Percentiles rank a stretch among this genome's conserved stretches.
Evolutionary conservation across 2,888 invertebrate species (phyloP).

Genomic region (Phyllotreta cruciferae): DNA sequence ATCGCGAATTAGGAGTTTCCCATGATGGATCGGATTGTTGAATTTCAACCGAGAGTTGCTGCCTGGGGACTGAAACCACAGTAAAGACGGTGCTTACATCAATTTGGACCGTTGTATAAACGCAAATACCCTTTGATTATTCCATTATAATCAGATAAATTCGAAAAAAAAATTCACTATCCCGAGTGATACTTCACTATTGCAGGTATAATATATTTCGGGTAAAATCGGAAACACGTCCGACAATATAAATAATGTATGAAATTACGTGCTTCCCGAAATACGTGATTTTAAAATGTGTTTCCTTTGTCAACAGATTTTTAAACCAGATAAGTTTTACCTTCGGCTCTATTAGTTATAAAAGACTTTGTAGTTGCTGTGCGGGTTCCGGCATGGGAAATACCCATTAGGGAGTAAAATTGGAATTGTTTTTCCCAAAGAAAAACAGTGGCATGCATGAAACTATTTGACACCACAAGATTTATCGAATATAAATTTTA

Average conservation of each 20-base stretch:
- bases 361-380: slow-evolving; percentile 12
- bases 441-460: too few species aligned
- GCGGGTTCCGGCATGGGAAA: slow-evolving; percentile 26
- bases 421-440: slow-evolving; percentile 1
- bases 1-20: slow-evolving; percentile 30
- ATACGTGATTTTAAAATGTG: slow-evolving; percentile 26
- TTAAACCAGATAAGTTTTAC: slow-evolving; percentile 11
- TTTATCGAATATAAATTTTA: too few species aligned
- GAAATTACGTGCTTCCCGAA: slow-evolving; percentile 18
- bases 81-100: slow-evolving; percentile 14
- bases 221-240: slow-evolving; percentile 24
- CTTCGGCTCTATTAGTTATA: slow-evolving; percentile 20
- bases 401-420: background rate
- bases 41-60: slow-evolving; percentile 9
- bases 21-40: slow-evolving; percentile 17
- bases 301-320: slow-evolving; percentile 29
- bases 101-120: too few species aligned
- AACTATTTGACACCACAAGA: too few species aligned
- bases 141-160: too few species aligned
- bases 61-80: too few species aligned
- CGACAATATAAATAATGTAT: slow-evolving; percentile 27
- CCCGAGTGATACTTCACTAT: background rate
- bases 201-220: slow-evolving; percentile 3
- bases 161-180: background rate
- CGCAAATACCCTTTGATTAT: too few species aligned